Conservation (phyloP, 2,797 vertebrate species). For the Crenuchus spilurus region DNA sequence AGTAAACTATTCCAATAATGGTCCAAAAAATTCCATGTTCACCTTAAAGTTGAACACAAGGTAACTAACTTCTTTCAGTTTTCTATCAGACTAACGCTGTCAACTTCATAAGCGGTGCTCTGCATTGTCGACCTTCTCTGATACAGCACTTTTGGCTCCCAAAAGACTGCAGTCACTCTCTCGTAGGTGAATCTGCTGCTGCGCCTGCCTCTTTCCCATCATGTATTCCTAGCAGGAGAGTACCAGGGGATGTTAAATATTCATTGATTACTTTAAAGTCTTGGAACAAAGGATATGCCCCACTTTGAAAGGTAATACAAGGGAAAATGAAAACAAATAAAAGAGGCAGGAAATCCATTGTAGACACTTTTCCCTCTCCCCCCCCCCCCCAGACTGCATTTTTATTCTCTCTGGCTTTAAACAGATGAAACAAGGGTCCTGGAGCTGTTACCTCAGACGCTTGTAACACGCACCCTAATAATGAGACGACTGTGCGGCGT, state of each 20-base stretch:
- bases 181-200: constrained; percentile 18
- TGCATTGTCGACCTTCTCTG: constrained; percentile 15
- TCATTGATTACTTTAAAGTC: constrained; percentile 53
- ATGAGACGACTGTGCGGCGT: constrained; percentile 37
- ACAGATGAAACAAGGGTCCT: constrained; percentile 46
- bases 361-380: constrained; percentile 29
- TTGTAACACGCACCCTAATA: constrained; percentile 36
- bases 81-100: background rate
- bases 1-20: background rate
- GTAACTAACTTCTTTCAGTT: background rate
- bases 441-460: constrained; percentile 48
- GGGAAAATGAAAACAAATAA: constrained; percentile 41
- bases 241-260: constrained; percentile 47
- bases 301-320: constrained; percentile 39
- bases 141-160: constrained; percentile 15
- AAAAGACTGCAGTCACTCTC: constrained; percentile 10
- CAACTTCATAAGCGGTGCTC: background rate
- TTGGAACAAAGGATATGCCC: constrained; percentile 44
- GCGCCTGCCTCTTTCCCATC: constrained; percentile 27
- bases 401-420: constrained; percentile 30
- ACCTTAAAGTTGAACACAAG: background rate
- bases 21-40: background rate
- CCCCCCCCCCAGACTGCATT: constrained; percentile 34
- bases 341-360: constrained; percentile 37
- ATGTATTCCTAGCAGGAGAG: constrained; percentile 36